A percentile compares a stretch with the other conserved stretches of the same genome.
Conservation (phyloP, 2,113 vertebrate species). For the Apistogramma diplotaenia region DNA sequence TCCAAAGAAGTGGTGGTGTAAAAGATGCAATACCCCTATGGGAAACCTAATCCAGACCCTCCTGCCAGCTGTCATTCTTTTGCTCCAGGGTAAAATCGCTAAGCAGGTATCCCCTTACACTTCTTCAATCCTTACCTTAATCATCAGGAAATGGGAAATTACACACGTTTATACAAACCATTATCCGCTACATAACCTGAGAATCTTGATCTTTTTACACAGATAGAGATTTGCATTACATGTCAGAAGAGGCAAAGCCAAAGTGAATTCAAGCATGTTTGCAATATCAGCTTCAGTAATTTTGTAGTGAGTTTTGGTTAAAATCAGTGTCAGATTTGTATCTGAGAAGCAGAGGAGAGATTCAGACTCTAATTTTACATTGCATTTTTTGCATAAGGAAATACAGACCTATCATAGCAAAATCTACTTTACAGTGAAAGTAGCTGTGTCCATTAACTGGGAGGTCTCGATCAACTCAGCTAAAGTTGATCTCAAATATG, state of each 20-base stretch:
- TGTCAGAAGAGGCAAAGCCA: neutral
- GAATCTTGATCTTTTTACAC: neutral
- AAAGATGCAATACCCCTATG: constrained; percentile 73
- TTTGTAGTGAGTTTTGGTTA: neutral
- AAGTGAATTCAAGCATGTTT: neutral
- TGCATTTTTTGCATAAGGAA: neutral
- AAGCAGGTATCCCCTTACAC: constrained; percentile 71
- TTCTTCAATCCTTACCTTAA: constrained; percentile 63
- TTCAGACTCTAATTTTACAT: neutral
- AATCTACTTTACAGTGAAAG: neutral
- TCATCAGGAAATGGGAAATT: constrained; percentile 47
- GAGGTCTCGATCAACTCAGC: neutral
- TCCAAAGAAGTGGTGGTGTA: constrained; percentile 66
- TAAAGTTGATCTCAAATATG: neutral
- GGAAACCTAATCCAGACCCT: constrained; percentile 76
- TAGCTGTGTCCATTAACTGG: neutral
- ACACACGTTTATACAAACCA: neutral
- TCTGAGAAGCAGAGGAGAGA: neutral
- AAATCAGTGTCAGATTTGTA: neutral
- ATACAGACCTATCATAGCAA: neutral
- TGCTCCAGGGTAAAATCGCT: constrained; percentile 65
- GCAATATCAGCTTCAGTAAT: neutral
- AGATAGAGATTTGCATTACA: neutral
- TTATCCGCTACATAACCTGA: constrained; percentile 2
- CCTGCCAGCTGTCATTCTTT: constrained; percentile 75